These are phyloP conservation scores for Mus musculus DNA, from an alignment of 2,113 vertebrate genomes.

Conservation along the genomic window DNA sequence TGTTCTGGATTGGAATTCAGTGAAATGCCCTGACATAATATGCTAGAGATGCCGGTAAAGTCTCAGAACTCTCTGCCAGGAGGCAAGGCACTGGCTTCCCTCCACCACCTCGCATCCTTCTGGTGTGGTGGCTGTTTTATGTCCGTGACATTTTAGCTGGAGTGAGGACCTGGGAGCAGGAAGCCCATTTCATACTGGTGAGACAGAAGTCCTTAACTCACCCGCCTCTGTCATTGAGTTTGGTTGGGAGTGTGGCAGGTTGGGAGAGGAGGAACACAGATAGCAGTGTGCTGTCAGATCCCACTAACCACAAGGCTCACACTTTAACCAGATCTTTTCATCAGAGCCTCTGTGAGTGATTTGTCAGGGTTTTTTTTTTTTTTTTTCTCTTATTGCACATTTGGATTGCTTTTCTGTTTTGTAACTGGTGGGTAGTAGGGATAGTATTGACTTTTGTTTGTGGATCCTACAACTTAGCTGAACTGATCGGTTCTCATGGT, in stretches of 20 bases:
- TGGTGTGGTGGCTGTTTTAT: neutral
- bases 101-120: too few species aligned
- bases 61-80: accelerated
- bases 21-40: neutral
- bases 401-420: neutral
- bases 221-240: neutral
- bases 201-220: neutral
- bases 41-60: neutral
- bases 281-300: neutral
- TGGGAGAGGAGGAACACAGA: neutral
- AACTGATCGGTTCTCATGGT: neutral
- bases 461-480: neutral
- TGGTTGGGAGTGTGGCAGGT: neutral
- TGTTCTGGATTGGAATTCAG: neutral
- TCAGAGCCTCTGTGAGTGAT: accelerated
- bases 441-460: neutral
- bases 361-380: too few species aligned
- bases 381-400: too few species aligned
- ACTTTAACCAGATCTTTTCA: neutral
- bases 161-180: neutral
- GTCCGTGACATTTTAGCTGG: neutral
- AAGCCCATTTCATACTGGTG: neutral
- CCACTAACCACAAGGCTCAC: neutral
- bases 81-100: neutral
- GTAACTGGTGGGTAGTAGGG: neutral